Base-by-base conservation (phyloP, 2,113 vertebrate genomes). In the Myotis davidii region DNA sequence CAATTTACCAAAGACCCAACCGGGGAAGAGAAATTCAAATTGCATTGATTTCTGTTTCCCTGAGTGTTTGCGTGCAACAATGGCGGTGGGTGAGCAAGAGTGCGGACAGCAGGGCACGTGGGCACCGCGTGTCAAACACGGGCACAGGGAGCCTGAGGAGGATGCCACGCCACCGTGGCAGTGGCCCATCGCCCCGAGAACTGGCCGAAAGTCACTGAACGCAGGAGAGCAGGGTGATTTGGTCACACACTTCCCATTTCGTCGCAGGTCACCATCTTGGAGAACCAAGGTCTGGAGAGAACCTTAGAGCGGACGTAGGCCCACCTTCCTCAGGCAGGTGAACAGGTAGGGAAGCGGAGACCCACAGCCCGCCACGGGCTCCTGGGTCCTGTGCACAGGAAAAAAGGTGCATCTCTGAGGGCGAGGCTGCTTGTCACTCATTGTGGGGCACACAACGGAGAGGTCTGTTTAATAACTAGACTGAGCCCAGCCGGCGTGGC, bases 21-120 rank as follows among this genome's bases (percentile, higher is more conserved):
- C 94, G 87, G 95, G 82, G 59, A 93, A 97, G 96, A 97, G 96
- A 97, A 98, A 98, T 98, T 98, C 97, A 98, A 98, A 99, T 98
- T 25, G 76, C 91, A 98, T 98, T 95, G 98, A 98, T 98, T 98
- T 98, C 88, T 90, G 42, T 77, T 29, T 5, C 14, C 9, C 0
- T 5, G 82, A 42, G n/a, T 16, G 8, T 29, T 59, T 42, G 59
- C 16, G 1, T 64, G 79, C 2, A 12, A 45, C 70, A 74, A 92
- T 94, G 95, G 94, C 64, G 72, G 67, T 70, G 48, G 34, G 1
- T 5, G 59, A 92, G 70, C 82, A 0, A 4, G 56, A 13, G 25
- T 64, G 70, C 23, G 92, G 93, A 97, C 92, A 96, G 94, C 74
- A 90, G 72, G 64, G 72, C 65, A 34, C 85, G 27, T 48, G 88